A percentile compares a stretch with the other conserved stretches of the same genome.
Evolutionary conservation across 1,140 invertebrate species (phyloP).

Genomic region (Aleiodes sp.): DNA sequence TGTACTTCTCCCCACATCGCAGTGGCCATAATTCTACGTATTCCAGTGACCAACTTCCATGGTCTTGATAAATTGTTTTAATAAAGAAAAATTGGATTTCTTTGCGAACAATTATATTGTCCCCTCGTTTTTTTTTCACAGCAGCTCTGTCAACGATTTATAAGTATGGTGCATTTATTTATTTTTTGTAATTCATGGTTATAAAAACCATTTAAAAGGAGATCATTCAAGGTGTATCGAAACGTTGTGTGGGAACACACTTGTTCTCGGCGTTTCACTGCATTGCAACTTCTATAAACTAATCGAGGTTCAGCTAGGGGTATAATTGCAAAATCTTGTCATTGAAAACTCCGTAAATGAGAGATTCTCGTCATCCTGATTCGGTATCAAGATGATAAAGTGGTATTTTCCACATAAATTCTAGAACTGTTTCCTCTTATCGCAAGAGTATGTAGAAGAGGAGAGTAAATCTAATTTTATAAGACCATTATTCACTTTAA

Average conservation of each 20-base stretch:
- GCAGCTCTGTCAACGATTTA: too few relatives aligned
- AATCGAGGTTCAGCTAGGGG: constrained; percentile 36
- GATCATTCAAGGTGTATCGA: not conserved
- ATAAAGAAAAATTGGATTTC: too few relatives aligned
- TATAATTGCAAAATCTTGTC: constrained; percentile 60
- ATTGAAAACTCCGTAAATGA: constrained; percentile 32
- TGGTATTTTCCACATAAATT: not conserved
- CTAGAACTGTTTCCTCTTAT: not conserved
- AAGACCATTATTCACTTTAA: too few relatives aligned
- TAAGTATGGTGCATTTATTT: too few relatives aligned
- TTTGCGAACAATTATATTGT: too few relatives aligned
- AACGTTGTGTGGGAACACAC: not conserved
- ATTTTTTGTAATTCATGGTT: too few relatives aligned
- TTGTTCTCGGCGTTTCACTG: not conserved
- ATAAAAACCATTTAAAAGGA: too few relatives aligned
- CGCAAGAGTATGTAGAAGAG: not conserved
- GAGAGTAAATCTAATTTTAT: too few relatives aligned
- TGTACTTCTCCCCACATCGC: not conserved
- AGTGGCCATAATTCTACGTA: too few relatives aligned
- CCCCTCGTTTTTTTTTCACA: too few relatives aligned
- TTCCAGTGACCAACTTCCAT: too few relatives aligned
- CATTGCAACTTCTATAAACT: constrained; percentile 16
- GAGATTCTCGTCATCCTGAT: constrained; percentile 27
- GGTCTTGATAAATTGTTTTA: too few relatives aligned
- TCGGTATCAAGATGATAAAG: not conserved